A percentile compares a stretch with the other conserved stretches of the same genome.
phyloP scores from a whole-genome alignment of 2,113 vertebrate species.

The Ardeotis arabs region DNA sequence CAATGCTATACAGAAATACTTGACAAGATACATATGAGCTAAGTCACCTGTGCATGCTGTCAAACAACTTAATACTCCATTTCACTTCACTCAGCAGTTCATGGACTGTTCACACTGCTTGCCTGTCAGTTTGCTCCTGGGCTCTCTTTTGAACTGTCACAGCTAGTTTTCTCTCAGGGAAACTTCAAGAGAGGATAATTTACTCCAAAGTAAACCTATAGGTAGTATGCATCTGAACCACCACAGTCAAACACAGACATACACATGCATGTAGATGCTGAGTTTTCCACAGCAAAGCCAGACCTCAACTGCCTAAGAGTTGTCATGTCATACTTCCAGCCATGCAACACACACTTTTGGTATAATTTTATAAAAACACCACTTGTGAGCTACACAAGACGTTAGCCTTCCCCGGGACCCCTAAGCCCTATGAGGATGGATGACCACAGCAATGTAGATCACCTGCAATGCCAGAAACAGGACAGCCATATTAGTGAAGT shows the following conservation, averaged over 20 bases:
- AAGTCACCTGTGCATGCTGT: constrained; percentile 13
- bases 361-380: neutral
- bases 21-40: neutral
- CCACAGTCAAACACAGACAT: neutral
- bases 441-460: neutral
- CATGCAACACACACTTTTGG: neutral
- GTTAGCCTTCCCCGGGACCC: neutral
- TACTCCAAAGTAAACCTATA: neutral
- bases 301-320: neutral
- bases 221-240: neutral
- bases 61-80: neutral
- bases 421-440: neutral
- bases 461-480: neutral
- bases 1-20: neutral
- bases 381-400: neutral
- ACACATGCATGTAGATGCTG: rapidly evolving
- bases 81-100: neutral
- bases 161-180: neutral
- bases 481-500: neutral
- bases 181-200: neutral
- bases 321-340: neutral
- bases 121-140: neutral
- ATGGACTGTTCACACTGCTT: neutral
- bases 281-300: neutral
- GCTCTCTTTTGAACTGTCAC: constrained; percentile 10